Base-by-base conservation (phyloP, 2,113 vertebrate genomes). In the Carollia perspicillata region DNA sequence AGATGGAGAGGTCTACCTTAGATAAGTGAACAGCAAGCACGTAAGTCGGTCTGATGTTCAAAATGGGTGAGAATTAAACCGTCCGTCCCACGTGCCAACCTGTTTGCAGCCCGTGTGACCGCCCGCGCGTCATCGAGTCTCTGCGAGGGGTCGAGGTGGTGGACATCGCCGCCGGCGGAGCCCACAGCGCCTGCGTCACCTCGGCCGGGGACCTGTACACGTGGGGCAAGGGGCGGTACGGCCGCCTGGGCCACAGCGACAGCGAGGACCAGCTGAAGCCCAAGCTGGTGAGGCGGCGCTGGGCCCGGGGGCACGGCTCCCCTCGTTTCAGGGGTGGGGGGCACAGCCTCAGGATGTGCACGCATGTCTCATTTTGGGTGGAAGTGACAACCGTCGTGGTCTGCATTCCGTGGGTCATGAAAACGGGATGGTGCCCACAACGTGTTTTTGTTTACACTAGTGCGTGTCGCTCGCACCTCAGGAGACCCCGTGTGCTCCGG, bases 251-350 rank as follows among this genome's bases (percentile, higher is more conserved):
- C 3, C 99, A 99, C 6, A 99, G 99, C 12, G 99, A 99, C 97
- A 99, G 99, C 20, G 99, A 99, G 94, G 99, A 99, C 97, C 99
- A 99, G 22, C 98, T 99, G 2, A 99, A 99, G 98, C 99, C 99
- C 42, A 99, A 99, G 95, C 98, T 99, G 99, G 99, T 99, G 79
- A 98, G 98, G 69, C 89, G 44, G 18, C 13, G 0, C n/a, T 11
- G 9, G 26, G 42, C 4, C 28, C 6, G 4, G 60, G 28, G 60
- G 28, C 4, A 9, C 42, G 6, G 47, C 8, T 65, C n/a, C 18
- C 1, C 33, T 55, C 66, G 55, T 40, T 83, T 87, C 80, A 51
- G 14, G 18, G 23, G 30, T 44, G 35, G 14, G 42, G 47, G 5
- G 49, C 33, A 13, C 9, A 49, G 40, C 10, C 68, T 79, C 6